Base-by-base conservation (phyloP, 2,888 invertebrate genomes). In the Onthophagus sagittarius region DNA sequence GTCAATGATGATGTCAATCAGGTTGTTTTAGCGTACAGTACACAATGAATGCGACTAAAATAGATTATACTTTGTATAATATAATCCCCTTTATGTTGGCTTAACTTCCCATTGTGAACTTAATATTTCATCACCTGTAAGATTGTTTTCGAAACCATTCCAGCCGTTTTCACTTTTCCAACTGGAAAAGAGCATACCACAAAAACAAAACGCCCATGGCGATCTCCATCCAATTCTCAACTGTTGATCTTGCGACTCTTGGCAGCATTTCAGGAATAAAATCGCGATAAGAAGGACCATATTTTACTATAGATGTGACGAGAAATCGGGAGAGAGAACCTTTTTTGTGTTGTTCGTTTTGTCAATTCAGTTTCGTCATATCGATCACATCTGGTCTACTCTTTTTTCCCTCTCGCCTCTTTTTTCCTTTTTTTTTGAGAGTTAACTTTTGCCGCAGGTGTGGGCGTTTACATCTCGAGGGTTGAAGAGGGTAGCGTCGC, bases 401-500 rank as follows among this genome's bases (percentile, higher is more conserved):
- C 5, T 13, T 33, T 32, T 31, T 14, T 32, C 69, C 11, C 69
- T 33, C 63, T 13, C 53, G 62, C 33, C 14, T 15, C 5, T 13
- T 33, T 32, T 31, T 14, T 32, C 69, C 11, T 32, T 33, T 67
- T 67, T 67, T 31, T 32, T 67, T 32, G n/a, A 23, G 64, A 67
- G 23, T 23, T 67, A 32, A 62, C 13, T 70, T 71, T 86, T 87
- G 79, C 32, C 32, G 23, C 87, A 94, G 94, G 94, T 83, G 91
- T 94, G 83, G 95, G 95, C 83, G 95, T 96, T 83, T 96, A 95
- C 88, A 95, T 96, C 86, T 96, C 95, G 82, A 89, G 95, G 81
- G 94, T 96, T 81, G 95, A 96, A 85, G 95, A 95, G 82, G 94
- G 94, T 77, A 95, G 95, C 81, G 93, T 95, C 79, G 95, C 96